Percentiles rank a stretch among this genome's conserved stretches.
Evolutionary conservation across 2,113 vertebrate genomes (phyloP).

Genomic region (Ptilonorhynchus violaceus): DNA sequence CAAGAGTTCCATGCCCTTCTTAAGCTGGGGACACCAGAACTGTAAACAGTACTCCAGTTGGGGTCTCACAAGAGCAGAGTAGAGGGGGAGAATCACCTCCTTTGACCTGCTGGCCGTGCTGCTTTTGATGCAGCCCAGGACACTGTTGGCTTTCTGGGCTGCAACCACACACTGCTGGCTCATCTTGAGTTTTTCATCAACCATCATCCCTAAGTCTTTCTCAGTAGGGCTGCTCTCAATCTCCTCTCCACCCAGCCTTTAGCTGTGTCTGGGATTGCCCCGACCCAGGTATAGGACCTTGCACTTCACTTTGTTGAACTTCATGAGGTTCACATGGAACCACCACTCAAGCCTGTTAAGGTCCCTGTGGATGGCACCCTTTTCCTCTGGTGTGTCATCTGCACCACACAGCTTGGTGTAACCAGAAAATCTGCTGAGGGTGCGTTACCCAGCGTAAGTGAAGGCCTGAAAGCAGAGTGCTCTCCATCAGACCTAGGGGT

Average conservation of each 20-base stretch:
- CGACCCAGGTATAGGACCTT: not conserved
- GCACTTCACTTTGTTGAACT: not conserved
- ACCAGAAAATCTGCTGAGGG: not conserved
- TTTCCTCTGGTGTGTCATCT: not conserved
- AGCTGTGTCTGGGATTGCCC: not conserved
- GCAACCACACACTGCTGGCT: not conserved
- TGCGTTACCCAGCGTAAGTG: not conserved
- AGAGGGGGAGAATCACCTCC: not conserved
- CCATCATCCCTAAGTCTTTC: not conserved
- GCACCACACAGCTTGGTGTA: not conserved
- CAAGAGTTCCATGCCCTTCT: not conserved
- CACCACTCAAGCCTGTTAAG: not conserved
- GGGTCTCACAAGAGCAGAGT: not conserved
- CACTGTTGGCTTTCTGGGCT: not conserved
- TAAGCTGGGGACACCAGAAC: not conserved
- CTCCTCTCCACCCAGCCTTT: not conserved
- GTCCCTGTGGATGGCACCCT: not conserved
- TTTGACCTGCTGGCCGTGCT: rapidly evolving
- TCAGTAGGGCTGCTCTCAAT: not conserved
- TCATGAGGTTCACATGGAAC: not conserved
- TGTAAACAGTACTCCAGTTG: not conserved
- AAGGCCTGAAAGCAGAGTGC: not conserved
- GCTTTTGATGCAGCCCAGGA: not conserved
- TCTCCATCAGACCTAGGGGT: not conserved
- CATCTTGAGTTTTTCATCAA: not conserved